phyloP scores from a whole-genome alignment of 2,797 vertebrate species.

The Coreius guichenoti region DNA sequence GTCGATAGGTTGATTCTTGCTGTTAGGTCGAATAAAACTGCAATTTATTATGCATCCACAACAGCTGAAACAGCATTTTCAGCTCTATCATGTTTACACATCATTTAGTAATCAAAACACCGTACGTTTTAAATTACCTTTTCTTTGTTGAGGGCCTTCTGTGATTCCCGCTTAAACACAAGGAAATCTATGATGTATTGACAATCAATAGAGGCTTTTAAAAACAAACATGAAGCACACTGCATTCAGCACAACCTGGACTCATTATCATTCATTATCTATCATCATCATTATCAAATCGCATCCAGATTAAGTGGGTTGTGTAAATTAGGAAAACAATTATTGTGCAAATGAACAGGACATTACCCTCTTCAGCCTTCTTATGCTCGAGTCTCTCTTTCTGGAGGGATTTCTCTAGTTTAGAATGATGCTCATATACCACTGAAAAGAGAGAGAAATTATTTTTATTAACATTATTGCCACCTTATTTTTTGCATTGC shows the following conservation, averaged over 20 bases:
- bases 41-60: background rate
- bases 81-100: background rate
- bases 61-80: background rate
- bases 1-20: slow-evolving; percentile 90
- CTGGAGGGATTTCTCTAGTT: slow-evolving; percentile 97
- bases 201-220: slow-evolving; percentile 39
- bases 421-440: slow-evolving; percentile 97
- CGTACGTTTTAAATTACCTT: slow-evolving; percentile 74
- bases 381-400: slow-evolving; percentile 98
- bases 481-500: background rate
- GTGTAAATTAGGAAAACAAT: slow-evolving; percentile 35
- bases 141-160: slow-evolving; percentile 96
- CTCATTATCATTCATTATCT: slow-evolving; percentile 34
- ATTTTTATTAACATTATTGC: background rate
- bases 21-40: slow-evolving; percentile 68
- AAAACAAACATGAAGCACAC: slow-evolving; percentile 17
- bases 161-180: slow-evolving; percentile 95
- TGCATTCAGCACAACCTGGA: slow-evolving; percentile 22
- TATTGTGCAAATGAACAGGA: slow-evolving; percentile 9
- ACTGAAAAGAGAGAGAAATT: slow-evolving; percentile 76
- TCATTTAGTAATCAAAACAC: slow-evolving; percentile 26
- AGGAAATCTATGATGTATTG: slow-evolving; percentile 86
- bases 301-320: slow-evolving; percentile 24
- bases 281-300: slow-evolving; percentile 43
- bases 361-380: slow-evolving; percentile 95